Evolutionary conservation across 2,888 invertebrate species (phyloP).

Genomic region (Alloplasta piceator): DNA sequence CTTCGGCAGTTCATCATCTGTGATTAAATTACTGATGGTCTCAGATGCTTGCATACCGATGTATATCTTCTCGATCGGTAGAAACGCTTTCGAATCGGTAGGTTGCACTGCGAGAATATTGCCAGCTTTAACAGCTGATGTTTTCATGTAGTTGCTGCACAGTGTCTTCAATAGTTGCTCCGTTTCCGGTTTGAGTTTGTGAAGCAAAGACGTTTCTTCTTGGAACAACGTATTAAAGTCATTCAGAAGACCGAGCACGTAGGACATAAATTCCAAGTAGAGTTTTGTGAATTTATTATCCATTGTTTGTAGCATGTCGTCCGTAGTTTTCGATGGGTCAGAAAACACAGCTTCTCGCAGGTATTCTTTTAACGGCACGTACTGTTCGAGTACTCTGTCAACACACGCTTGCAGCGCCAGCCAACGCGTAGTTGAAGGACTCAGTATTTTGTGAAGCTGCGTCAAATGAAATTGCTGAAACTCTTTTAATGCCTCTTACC

Average conservation of each 20-base stretch:
- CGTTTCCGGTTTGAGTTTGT: constrained; percentile 63
- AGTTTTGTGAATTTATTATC: constrained; percentile 71
- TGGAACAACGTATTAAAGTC: constrained; percentile 72
- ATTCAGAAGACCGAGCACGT: constrained; percentile 66
- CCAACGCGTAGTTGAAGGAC: constrained; percentile 70
- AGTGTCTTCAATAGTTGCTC: constrained; percentile 62
- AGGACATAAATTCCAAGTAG: constrained; percentile 72
- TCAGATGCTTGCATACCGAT: constrained; percentile 13
- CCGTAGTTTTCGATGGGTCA: constrained; percentile 69
- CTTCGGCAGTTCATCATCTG: background rate
- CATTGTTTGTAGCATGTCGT: constrained; percentile 64
- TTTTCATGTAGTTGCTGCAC: background rate
- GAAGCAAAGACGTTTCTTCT: constrained; percentile 63
- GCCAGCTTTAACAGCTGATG: constrained; percentile 10
- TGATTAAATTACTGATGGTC: background rate
- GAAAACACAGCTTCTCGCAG: constrained; percentile 70
- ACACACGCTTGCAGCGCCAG: constrained; percentile 76
- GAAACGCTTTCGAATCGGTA: constrained; percentile 4
- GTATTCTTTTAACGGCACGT: constrained; percentile 73
- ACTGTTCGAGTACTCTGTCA: constrained; percentile 77
- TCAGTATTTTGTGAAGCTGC: constrained; percentile 75
- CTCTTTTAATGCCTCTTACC: constrained; percentile 71
- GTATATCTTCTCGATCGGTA: constrained; percentile 22
- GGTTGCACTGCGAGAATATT: constrained; percentile 9
- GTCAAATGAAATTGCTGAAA: constrained; percentile 76